phyloP scores from a whole-genome alignment of 2,888 invertebrate genomes.

The Alviniconcha strummeri region DNA sequence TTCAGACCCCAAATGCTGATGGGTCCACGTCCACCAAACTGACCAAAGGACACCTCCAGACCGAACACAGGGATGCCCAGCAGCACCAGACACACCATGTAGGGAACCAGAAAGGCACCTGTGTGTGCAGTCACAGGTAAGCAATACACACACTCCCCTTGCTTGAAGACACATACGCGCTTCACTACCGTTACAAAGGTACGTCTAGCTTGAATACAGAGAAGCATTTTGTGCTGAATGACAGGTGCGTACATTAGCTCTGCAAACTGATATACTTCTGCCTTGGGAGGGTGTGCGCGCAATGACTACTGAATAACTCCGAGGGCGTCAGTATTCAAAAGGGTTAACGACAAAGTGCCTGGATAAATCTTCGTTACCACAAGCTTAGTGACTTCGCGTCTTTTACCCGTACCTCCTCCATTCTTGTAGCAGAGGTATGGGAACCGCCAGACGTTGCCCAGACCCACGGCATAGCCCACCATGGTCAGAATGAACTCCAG shows the following conservation, averaged over 20 bases:
- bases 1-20: slow-evolving; percentile 54
- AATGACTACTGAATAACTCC: too few species aligned
- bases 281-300: too few species aligned
- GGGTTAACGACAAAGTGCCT: too few species aligned
- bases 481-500: neutral
- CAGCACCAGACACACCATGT: slow-evolving; percentile 33
- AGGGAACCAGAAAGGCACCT: slow-evolving; percentile 43
- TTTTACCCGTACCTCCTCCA: neutral
- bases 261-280: too few species aligned
- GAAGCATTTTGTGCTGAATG: neutral
- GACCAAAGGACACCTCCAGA: slow-evolving; percentile 49
- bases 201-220: neutral
- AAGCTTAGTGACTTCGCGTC: neutral
- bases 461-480: neutral
- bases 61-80: slow-evolving; percentile 57
- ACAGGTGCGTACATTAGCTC: neutral
- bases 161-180: neutral
- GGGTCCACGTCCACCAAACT: slow-evolving; percentile 52
- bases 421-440: slow-evolving; percentile 1
- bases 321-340: too few species aligned
- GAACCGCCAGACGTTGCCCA: slow-evolving; percentile 6
- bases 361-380: neutral
- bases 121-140: neutral
- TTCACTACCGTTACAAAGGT: too few species aligned
- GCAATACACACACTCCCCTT: neutral